Conservation (phyloP, 2,113 vertebrate genomes). For the Illadopsis cleaveri region DNA sequence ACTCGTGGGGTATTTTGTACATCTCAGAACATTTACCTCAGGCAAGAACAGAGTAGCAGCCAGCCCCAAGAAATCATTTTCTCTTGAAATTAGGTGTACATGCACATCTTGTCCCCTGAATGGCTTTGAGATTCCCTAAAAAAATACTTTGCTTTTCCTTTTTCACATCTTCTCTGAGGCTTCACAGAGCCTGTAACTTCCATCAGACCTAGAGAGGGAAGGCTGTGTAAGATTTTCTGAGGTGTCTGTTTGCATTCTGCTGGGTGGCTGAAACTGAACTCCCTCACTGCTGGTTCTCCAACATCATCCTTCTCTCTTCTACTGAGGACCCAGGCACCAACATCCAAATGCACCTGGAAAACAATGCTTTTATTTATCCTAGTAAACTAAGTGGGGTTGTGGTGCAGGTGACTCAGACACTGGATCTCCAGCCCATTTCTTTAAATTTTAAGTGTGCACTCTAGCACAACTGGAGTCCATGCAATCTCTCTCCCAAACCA, state of each 20-base stretch:
- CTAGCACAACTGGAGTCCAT: neutral
- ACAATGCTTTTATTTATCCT: neutral
- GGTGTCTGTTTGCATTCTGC: neutral
- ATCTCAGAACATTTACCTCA: neutral
- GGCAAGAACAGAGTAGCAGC: neutral
- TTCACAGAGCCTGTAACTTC: neutral
- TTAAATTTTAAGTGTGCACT: neutral
- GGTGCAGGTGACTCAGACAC: neutral
- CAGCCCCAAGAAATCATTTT: neutral
- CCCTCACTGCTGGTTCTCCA: neutral
- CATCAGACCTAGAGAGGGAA: neutral
- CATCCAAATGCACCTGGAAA: neutral
- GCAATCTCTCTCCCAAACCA: neutral
- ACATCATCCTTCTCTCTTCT: neutral
- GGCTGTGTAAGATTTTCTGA: neutral
- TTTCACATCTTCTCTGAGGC: neutral
- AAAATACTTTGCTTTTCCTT: neutral
- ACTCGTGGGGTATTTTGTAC: neutral
- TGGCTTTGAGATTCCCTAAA: neutral
- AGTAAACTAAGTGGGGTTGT: neutral
- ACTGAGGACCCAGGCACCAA: neutral
- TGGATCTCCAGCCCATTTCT: neutral
- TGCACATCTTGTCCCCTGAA: neutral
- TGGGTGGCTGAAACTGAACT: neutral
- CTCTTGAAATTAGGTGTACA: neutral